Evolutionary conservation across 2,888 invertebrate genomes (phyloP), one percentile per base, ranked within the genome.

Genomic region (Capitulum mitella): DNA sequence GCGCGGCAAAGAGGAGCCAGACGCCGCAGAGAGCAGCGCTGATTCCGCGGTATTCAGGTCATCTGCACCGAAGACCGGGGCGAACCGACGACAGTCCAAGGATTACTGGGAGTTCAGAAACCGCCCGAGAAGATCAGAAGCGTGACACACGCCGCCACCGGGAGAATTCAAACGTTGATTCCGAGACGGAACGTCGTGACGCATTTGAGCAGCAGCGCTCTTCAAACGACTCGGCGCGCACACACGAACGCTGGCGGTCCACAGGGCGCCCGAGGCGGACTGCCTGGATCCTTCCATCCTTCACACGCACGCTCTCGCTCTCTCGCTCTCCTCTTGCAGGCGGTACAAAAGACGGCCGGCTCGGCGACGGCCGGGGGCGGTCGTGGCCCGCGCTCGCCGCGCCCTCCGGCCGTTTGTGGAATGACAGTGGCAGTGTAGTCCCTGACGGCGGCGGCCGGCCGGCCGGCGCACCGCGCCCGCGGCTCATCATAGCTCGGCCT

Each of bases 401-500:
- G 51, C 51, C 22, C 70, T 37, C 37, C 40, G 40, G 19, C 26
- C 14, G 0, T 22, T 8, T 37, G 37, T 70, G 70, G 70, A 70
- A 70, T 70, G 70, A 70, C 70, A 37, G 70, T 70, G 70, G 70
- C 70, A 70, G 70, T 70, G 70, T 37, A 19, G 70, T 70, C 70
- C 70, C 70, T 70, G 70, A 70, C 29, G 70, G 32, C 14, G 32
- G 61, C 61, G 32, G 32, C 37, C 43, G 58, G 70, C 19, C 29
- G 37, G 37, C 37, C 34, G n/a, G 29, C 58, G 29, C 29, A n/a
- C 64, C 22, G 70, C 70, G 29, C 22, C 43, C 6, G 43, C 43
- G 43, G n/a, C n/a, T n/a, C 29, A 70, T 75, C 75, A 75, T 46
- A 75, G n/a, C 75, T 75, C 75, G 29, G 75, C 75, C 81, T 81